These are phyloP conservation scores for Hapalemur alaotrensis DNA, from an alignment of 2,797 vertebrate species.

Conservation along the genomic window DNA sequence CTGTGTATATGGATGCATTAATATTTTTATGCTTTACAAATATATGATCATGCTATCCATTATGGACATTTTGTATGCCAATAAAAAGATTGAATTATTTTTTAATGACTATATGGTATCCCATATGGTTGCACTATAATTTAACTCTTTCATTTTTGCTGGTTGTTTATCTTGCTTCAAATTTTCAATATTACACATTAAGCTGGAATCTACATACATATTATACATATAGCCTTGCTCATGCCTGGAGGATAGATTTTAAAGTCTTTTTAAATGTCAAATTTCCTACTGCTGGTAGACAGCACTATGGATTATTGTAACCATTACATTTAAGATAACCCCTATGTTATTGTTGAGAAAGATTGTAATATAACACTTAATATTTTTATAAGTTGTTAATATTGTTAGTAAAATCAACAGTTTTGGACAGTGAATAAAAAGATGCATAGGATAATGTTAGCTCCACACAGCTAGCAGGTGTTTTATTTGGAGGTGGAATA, in stretches of 20 bases:
- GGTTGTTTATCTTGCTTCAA: background rate
- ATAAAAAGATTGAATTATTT: background rate
- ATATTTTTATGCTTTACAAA: background rate
- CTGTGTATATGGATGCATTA: background rate
- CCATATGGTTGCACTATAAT: background rate
- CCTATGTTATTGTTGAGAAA: background rate
- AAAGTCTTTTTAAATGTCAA: slow-evolving; percentile 14
- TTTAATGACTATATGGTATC: background rate
- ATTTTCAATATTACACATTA: background rate
- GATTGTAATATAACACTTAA: background rate
- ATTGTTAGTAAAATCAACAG: background rate
- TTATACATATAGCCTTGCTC: background rate
- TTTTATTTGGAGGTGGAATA: background rate
- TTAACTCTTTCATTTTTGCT: slow-evolving; percentile 32
- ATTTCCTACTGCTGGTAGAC: background rate
- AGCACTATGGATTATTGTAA: background rate
- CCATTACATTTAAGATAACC: background rate
- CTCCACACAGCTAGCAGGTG: background rate
- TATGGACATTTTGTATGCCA: background rate
- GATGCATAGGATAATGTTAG: background rate
- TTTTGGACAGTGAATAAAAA: background rate
- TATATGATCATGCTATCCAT: background rate
- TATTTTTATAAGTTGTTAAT: background rate
- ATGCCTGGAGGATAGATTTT: background rate
- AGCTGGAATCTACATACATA: background rate